A percentile compares a stretch with the other conserved stretches of the same genome.
phyloP scores from a whole-genome alignment of 2,113 vertebrate species.

The Hippopotamus amphibius region DNA sequence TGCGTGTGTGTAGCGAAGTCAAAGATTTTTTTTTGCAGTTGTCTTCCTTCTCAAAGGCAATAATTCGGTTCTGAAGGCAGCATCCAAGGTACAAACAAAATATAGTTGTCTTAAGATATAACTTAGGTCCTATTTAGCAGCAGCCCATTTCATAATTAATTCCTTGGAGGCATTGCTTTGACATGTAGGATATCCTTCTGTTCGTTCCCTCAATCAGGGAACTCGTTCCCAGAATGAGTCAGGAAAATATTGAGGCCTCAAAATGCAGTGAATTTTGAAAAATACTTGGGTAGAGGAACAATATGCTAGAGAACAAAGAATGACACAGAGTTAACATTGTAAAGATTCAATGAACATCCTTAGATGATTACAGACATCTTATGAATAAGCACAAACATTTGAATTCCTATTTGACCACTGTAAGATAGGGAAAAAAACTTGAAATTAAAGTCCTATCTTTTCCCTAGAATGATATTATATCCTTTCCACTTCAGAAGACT shows the following conservation, averaged over 20 bases:
- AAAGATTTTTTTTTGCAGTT: neutral
- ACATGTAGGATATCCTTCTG: neutral
- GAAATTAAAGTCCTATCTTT: neutral
- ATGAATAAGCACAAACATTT: neutral
- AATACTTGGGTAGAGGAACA: neutral
- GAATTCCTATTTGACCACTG: neutral
- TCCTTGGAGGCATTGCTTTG: neutral
- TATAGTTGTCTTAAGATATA: neutral
- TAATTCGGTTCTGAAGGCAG: neutral
- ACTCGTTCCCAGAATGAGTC: neutral
- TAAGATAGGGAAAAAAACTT: neutral
- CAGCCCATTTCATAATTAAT: neutral
- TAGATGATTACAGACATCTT: neutral
- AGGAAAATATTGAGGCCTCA: neutral
- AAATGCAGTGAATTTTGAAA: neutral
- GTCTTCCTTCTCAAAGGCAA: neutral
- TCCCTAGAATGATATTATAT: neutral
- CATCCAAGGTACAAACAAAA: neutral
- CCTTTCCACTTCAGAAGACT: neutral
- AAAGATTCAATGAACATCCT: neutral
- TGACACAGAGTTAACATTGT: neutral
- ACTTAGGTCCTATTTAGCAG: neutral
- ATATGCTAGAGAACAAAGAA: neutral
- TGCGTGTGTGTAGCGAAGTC: neutral
- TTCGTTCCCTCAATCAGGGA: neutral